Conservation (phyloP, 2,888 invertebrate genomes). For the Chironomus tentans region DNA sequence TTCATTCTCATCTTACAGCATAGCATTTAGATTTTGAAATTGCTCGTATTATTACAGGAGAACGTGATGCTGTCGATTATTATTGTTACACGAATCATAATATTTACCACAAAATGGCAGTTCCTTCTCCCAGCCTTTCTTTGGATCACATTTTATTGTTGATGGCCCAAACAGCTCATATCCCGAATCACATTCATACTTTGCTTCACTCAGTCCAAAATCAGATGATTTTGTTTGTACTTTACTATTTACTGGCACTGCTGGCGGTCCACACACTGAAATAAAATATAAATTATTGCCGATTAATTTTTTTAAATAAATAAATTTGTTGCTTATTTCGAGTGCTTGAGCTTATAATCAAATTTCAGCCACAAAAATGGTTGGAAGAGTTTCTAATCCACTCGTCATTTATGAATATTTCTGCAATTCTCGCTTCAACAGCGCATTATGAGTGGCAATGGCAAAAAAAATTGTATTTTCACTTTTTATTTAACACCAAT, state of each 20-base stretch:
- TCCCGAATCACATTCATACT: conserved; percentile 76
- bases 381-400: not conserved
- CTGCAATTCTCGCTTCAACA: not conserved
- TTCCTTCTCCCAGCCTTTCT: conserved; percentile 71
- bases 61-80: not conserved
- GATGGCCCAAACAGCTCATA: conserved; percentile 78
- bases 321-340: too few relatives aligned
- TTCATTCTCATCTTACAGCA: not conserved
- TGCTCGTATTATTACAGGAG: not conserved
- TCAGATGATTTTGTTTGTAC: conserved; percentile 44
- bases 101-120: conserved; percentile 73
- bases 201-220: conserved; percentile 55
- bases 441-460: not conserved
- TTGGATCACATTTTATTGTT: conserved; percentile 57
- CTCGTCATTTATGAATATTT: not conserved
- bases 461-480: not conserved
- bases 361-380: too few relatives aligned
- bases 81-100: not conserved
- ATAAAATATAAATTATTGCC: conserved; percentile 27
- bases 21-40: not conserved
- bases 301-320: too few relatives aligned
- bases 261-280: conserved; percentile 67
- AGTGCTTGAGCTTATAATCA: too few relatives aligned
- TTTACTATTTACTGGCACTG: conserved; percentile 73
- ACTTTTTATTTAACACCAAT: not conserved